A percentile compares a stretch with the other conserved stretches of the same genome.
Conservation (phyloP, 1,140 invertebrate genomes). For the Mizuhopecten yessoensis region DNA sequence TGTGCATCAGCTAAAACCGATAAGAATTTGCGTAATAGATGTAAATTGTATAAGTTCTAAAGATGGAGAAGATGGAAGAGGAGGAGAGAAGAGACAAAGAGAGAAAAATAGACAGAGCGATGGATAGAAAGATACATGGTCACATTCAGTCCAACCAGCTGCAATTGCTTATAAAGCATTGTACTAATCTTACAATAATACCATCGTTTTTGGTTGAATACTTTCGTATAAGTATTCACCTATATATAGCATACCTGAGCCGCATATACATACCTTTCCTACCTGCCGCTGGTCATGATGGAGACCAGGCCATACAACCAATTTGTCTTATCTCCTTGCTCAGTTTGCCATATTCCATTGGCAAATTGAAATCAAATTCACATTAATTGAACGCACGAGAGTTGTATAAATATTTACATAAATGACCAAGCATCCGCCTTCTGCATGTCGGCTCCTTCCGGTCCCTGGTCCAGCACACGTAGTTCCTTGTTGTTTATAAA, state of each 20-base stretch:
- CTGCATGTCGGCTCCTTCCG: neutral
- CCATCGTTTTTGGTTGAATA: too few relatives aligned
- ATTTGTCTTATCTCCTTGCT: neutral
- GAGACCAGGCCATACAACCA: neutral
- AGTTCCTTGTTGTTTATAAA: neutral
- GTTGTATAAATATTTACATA: neutral
- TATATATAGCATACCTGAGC: neutral
- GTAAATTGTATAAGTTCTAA: too few relatives aligned
- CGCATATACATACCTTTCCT: neutral
- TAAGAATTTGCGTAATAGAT: too few relatives aligned
- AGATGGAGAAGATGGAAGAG: too few relatives aligned
- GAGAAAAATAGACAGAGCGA: too few relatives aligned
- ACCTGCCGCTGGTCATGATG: neutral
- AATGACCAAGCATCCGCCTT: conserved; percentile 17
- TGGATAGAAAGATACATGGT: too few relatives aligned
- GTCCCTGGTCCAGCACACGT: neutral
- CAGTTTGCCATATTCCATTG: neutral
- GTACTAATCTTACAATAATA: too few relatives aligned
- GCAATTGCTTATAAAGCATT: too few relatives aligned
- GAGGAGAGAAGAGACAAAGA: too few relatives aligned
- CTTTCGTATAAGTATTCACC: too few relatives aligned
- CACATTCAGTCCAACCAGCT: too few relatives aligned
- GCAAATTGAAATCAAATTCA: conserved; percentile 39
- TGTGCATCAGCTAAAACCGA: too few relatives aligned
- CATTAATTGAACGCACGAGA: conserved; percentile 33